These are phyloP conservation scores for Chloroceryle inda DNA, from an alignment of 2,797 vertebrate species.

Conservation along the genomic window DNA sequence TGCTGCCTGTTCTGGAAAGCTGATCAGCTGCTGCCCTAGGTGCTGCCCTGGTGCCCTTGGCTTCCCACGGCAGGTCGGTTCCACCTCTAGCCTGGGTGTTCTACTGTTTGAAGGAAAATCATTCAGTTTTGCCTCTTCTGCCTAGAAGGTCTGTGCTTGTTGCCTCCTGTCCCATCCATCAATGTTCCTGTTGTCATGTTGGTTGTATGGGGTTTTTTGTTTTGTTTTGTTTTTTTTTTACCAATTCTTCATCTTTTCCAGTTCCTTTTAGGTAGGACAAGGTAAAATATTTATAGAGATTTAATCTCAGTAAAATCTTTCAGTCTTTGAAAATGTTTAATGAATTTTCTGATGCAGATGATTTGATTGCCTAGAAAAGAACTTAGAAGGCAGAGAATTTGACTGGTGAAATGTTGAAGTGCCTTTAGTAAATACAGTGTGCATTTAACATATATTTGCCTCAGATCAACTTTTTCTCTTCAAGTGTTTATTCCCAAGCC, in stretches of 20 bases:
- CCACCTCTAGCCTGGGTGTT: background rate
- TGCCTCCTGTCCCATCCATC: background rate
- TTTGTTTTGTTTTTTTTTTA: background rate
- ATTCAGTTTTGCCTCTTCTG: background rate
- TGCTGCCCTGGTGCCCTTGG: background rate
- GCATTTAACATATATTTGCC: background rate
- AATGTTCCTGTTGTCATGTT: background rate
- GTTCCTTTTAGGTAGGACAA: background rate
- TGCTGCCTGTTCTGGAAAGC: background rate
- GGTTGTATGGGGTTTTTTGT: too few species aligned
- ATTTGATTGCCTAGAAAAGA: background rate
- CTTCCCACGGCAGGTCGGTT: background rate
- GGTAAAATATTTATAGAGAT: background rate
- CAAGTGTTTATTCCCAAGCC: background rate
- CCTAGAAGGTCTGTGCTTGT: fast-evolving
- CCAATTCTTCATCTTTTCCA: background rate
- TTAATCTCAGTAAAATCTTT: background rate
- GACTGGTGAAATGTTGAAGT: background rate
- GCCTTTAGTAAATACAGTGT: background rate
- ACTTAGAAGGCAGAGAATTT: background rate
- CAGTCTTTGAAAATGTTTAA: background rate
- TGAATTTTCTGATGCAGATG: background rate
- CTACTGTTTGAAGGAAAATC: background rate
- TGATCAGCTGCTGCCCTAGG: background rate
- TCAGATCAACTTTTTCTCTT: background rate